phyloP scores from a whole-genome alignment of 2,797 vertebrate genomes.

The Catharus ustulatus region DNA sequence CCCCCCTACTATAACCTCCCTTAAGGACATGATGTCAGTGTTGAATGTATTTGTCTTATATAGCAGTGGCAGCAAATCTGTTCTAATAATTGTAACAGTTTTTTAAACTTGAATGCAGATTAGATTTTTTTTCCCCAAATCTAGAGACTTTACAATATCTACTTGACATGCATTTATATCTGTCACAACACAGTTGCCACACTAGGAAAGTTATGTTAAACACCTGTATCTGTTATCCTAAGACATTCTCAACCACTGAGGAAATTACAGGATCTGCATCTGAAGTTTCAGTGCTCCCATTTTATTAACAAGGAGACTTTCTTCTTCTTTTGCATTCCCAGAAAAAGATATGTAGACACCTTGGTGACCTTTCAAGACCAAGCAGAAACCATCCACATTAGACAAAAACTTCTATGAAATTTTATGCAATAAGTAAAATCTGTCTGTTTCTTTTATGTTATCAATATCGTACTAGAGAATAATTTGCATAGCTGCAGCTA shows the following conservation, averaged over 20 bases:
- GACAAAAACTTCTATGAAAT: neutral
- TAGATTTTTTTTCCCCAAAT: neutral
- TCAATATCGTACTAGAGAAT: neutral
- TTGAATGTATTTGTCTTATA: neutral
- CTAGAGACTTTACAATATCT: neutral
- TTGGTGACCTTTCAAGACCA: neutral
- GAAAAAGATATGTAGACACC: neutral
- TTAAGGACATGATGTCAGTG: neutral
- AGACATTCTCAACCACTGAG: neutral
- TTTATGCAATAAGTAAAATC: neutral
- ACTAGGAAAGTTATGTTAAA: neutral
- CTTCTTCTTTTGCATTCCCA: neutral
- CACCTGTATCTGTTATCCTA: neutral
- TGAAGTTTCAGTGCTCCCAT: neutral
- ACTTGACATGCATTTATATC: neutral
- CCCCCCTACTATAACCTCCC: neutral
- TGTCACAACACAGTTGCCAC: neutral
- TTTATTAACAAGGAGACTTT: neutral
- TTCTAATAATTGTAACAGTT: neutral
- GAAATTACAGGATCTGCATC: neutral
- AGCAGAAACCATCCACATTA: neutral
- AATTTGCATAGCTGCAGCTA: neutral
- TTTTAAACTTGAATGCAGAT: neutral
- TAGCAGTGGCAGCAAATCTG: neutral
- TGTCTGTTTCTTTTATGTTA: neutral